A percentile compares a stretch with the other conserved stretches of the same genome.
Evolutionary conservation across 2,797 vertebrate species (phyloP).

Genomic region (Mus spretus): DNA sequence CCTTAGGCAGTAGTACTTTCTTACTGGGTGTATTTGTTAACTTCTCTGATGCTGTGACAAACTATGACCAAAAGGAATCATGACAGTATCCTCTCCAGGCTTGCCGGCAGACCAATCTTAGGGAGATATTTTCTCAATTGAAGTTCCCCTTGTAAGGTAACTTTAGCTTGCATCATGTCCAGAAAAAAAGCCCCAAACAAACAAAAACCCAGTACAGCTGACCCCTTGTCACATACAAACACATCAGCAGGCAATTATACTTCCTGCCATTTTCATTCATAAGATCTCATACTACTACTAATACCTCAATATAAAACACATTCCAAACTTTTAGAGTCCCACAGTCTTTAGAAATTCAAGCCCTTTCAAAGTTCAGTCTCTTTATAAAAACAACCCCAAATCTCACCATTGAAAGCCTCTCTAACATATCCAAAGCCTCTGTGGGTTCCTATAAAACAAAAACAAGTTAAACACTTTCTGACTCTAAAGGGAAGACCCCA

Average conservation of each 20-base stretch:
- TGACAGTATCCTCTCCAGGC: no score
- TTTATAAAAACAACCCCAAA: not conserved
- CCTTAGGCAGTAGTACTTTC: not conserved
- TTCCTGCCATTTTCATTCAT: not conserved
- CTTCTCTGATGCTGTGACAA: not conserved
- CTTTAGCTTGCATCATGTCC: not conserved
- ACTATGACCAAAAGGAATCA: not conserved
- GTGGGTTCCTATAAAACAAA: not conserved
- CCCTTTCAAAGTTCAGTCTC: not conserved
- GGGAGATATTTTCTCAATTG: not conserved
- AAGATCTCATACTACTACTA: not conserved
- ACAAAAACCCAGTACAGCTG: not conserved
- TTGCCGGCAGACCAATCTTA: not conserved
- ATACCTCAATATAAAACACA: not conserved
- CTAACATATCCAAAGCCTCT: not conserved
- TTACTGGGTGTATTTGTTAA: not conserved
- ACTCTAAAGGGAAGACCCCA: not conserved
- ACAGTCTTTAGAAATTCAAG: not conserved
- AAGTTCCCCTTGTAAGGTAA: not conserved
- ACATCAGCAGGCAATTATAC: not conserved
- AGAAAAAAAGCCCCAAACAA: not conserved
- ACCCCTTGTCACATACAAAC: not conserved
- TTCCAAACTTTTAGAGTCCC: not conserved
- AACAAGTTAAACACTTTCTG: no score
- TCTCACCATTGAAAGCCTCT: not conserved